Conservation (phyloP, 2,888 invertebrate species). For the Helicoverpa assulta region DNA sequence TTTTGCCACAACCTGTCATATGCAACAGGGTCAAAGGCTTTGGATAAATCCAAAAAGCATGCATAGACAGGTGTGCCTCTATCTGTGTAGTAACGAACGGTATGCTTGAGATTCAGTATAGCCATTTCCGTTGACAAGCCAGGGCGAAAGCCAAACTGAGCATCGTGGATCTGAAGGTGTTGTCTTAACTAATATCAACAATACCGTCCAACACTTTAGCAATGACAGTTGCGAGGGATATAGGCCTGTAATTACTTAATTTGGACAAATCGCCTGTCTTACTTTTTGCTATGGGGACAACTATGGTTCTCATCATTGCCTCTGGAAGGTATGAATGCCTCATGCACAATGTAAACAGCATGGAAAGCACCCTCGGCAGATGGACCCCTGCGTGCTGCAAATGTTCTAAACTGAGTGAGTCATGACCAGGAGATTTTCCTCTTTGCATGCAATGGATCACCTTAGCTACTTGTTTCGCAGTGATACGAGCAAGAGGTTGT, state of each 20-base stretch:
- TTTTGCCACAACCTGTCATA: too few species aligned
- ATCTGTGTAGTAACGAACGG: too few species aligned
- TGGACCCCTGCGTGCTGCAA: too few species aligned
- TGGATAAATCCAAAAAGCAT: too few species aligned
- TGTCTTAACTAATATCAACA: conserved; percentile 8
- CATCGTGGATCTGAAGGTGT: conserved; percentile 3
- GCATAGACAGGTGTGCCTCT: conserved; percentile 2
- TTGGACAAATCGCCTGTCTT: neutral
- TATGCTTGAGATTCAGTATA: conserved; percentile 4
- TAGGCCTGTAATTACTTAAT: conserved; percentile 3
- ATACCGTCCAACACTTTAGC: conserved; percentile 6
- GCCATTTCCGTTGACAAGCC: conserved; percentile 1
- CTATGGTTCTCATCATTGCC: too few species aligned
- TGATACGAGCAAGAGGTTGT: neutral
- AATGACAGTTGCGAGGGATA: conserved; percentile 6
- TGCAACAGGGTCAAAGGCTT: too few species aligned
- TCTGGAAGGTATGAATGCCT: too few species aligned
- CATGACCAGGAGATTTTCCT: conserved; percentile 1
- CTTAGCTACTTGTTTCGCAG: neutral
- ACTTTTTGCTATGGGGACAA: too few species aligned
- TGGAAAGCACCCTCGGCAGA: too few species aligned
- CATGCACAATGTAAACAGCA: too few species aligned
- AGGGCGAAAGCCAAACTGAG: neutral
- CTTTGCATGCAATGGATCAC: neutral
- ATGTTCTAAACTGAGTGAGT: too few species aligned